Percentiles rank a stretch among this genome's conserved stretches.
phyloP scores from a whole-genome alignment of 2,888 invertebrate species.

The Dusona sp. region DNA sequence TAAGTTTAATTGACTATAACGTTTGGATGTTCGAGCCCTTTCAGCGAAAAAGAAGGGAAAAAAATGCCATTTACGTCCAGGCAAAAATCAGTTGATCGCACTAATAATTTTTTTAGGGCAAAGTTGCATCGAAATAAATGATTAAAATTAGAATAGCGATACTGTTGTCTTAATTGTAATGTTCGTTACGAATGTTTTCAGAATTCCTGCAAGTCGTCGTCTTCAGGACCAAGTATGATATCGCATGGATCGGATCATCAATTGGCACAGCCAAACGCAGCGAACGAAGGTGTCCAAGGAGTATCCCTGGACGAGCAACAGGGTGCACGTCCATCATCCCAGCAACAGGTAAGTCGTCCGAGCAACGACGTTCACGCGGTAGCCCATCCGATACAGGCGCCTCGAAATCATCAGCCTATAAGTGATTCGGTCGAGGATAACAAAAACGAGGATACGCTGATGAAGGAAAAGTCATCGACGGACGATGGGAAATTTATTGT shows the following conservation, averaged over 20 bases:
- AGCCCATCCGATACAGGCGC: slow-evolving; percentile 78
- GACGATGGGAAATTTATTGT: slow-evolving; percentile 73
- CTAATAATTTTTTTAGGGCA: too few species aligned
- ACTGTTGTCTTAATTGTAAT: neutral
- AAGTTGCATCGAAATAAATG: neutral
- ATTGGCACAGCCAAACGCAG: slow-evolving; percentile 58
- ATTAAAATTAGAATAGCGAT: neutral
- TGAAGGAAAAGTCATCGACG: slow-evolving; percentile 41
- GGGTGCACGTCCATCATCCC: slow-evolving; percentile 69
- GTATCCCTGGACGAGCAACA: slow-evolving; percentile 51
- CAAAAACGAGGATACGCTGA: slow-evolving; percentile 62
- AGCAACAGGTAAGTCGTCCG: slow-evolving; percentile 82
- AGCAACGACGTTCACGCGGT: slow-evolving; percentile 75
- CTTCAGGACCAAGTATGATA: slow-evolving; percentile 62
- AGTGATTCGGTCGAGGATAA: slow-evolving; percentile 63
- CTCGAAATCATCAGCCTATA: slow-evolving; percentile 75
- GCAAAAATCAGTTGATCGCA: too few species aligned
- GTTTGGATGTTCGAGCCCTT: too few species aligned
- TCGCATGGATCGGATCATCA: slow-evolving; percentile 64
- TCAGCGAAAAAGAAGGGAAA: too few species aligned
- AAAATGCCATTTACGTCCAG: too few species aligned
- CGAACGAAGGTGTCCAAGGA: slow-evolving; percentile 27
- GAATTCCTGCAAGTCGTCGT: slow-evolving; percentile 71
- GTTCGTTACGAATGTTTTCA: slow-evolving; percentile 56
- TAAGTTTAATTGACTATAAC: too few species aligned